Percentiles rank a stretch among this genome's conserved stretches.
Conservation (phyloP, 2,113 vertebrate species). For the Romanogobio albipinnatus region DNA sequence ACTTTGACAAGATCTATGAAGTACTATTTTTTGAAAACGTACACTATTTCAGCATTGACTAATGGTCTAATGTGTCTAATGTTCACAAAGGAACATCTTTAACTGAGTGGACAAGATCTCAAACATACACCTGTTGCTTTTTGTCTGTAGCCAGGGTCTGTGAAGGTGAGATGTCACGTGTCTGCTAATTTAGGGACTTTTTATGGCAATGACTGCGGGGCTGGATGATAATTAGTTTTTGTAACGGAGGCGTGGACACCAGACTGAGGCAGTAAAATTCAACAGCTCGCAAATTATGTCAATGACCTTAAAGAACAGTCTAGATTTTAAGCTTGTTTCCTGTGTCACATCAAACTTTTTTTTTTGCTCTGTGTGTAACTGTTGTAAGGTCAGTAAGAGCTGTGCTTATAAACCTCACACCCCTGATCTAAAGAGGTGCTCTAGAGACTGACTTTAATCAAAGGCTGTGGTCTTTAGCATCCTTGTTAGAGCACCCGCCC, state of each 20-base stretch:
- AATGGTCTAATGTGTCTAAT: background rate
- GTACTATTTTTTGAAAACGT: background rate
- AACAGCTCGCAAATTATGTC: constrained; percentile 14
- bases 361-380: background rate
- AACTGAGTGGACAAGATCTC: background rate
- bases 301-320: background rate
- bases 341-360: background rate
- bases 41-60: background rate
- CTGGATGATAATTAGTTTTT: constrained; percentile 60
- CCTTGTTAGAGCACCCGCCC: too few species aligned
- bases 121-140: background rate
- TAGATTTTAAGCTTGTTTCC: background rate
- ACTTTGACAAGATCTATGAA: constrained; percentile 16
- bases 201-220: constrained; percentile 61
- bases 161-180: constrained; percentile 58
- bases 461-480: too few species aligned
- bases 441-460: too few species aligned
- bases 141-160: constrained; percentile 38
- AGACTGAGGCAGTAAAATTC: constrained; percentile 65
- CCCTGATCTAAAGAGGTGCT: too few species aligned
- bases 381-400: too few species aligned
- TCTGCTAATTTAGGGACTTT: constrained; percentile 67
- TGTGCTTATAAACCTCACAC: too few species aligned
- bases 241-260: constrained; percentile 74
- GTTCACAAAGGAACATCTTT: background rate